phyloP scores from a whole-genome alignment of 1,140 invertebrate species.

The Hermatobates lingyangjiaoensis region DNA sequence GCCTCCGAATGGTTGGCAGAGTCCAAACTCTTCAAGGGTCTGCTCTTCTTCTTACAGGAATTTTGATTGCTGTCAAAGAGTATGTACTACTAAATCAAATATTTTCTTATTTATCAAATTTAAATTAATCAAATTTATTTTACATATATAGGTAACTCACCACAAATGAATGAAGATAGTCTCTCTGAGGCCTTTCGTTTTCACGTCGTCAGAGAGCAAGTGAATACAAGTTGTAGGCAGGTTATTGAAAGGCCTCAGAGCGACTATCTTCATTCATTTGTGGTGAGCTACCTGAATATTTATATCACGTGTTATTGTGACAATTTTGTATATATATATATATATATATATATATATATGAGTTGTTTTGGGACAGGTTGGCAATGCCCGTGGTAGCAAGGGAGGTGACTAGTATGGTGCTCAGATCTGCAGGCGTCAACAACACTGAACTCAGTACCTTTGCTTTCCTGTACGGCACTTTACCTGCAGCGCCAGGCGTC shows the following conservation, averaged over 20 bases:
- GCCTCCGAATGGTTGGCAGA: constrained; percentile 83
- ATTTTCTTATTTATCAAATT: not conserved
- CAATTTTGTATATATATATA: too few relatives aligned
- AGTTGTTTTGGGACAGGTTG: constrained; percentile 34
- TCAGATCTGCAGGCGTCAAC: constrained; percentile 18
- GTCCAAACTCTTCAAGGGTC: constrained; percentile 53
- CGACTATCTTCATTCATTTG: too few relatives aligned
- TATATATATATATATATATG: not conserved
- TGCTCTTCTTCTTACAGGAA: constrained; percentile 57
- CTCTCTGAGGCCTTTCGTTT: too few relatives aligned
- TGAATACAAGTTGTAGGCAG: too few relatives aligned
- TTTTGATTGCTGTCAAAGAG: constrained; percentile 78
- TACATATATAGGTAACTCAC: too few relatives aligned
- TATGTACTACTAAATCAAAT: constrained; percentile 39
- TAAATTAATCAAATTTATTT: not conserved
- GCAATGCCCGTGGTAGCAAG: constrained; percentile 70
- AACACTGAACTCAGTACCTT: constrained; percentile 64
- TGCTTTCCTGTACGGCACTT: constrained; percentile 89
- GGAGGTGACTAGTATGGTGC: constrained; percentile 58
- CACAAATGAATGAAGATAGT: too few relatives aligned
- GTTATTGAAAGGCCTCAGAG: too few relatives aligned
- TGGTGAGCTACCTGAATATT: too few relatives aligned
- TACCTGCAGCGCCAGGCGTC: constrained; percentile 83
- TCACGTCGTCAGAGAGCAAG: too few relatives aligned
- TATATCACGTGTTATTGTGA: too few relatives aligned